Conservation (phyloP, 2,888 invertebrate genomes). For the Bugula neritina region DNA sequence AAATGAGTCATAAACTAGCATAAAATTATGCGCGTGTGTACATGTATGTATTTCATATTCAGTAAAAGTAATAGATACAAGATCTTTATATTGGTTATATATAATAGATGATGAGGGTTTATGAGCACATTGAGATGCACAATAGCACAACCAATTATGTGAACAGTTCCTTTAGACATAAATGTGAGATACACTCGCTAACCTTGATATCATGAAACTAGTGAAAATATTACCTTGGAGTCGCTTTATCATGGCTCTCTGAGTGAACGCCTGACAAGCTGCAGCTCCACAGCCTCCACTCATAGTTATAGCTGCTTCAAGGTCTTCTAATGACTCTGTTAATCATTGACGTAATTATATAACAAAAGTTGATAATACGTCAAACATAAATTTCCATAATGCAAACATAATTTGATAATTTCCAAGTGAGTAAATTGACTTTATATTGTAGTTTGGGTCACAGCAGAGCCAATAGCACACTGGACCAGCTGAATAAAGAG, state of each 20-base stretch:
- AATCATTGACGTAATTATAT: conserved; percentile 27
- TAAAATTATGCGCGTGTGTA: background rate
- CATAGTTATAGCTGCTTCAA: conserved; percentile 68
- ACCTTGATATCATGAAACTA: too few species aligned
- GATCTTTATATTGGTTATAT: conserved; percentile 6
- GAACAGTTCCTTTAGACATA: too few species aligned
- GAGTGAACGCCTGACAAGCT: conserved; percentile 74
- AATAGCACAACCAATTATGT: too few species aligned
- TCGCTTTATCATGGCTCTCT: conserved; percentile 72
- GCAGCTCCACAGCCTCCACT: conserved; percentile 61
- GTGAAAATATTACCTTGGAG: conserved; percentile 57
- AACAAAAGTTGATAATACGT: conserved; percentile 11
- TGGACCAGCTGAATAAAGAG: too few species aligned
- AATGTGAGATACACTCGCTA: too few species aligned
- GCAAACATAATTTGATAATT: conserved; percentile 26
- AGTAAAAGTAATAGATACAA: background rate
- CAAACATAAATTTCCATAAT: background rate
- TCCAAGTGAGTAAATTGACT: too few species aligned
- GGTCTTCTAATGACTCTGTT: conserved; percentile 64
- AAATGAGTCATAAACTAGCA: background rate
- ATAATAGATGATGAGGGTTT: too few species aligned
- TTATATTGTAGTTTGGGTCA: too few species aligned
- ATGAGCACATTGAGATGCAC: too few species aligned
- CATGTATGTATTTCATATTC: background rate
- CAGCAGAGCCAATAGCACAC: too few species aligned